phyloP scores from a whole-genome alignment of 2,113 vertebrate genomes.

The Chamaetylas fuelleborni region DNA sequence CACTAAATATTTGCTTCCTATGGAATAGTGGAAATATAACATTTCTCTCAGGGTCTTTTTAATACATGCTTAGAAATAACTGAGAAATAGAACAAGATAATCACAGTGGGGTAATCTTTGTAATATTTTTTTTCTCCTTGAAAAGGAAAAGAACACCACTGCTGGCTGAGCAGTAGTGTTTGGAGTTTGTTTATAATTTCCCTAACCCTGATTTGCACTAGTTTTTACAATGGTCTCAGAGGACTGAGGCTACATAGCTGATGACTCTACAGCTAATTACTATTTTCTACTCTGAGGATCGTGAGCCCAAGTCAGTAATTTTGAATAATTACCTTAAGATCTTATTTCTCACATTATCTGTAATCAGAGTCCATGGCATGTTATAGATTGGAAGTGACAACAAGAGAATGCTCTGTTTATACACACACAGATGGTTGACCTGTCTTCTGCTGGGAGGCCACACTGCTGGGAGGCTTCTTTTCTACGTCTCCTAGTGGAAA shows the following conservation, averaged over 20 bases:
- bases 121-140: not conserved
- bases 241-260: not conserved
- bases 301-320: not conserved
- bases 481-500: not conserved
- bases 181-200: not conserved
- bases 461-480: not conserved
- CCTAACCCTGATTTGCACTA: not conserved
- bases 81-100: not conserved
- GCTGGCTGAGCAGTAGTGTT: not conserved
- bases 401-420: not conserved
- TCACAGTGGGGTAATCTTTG: not conserved
- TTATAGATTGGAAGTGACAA: not conserved
- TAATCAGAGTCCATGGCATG: not conserved
- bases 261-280: not conserved
- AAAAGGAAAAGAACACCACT: not conserved
- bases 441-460: not conserved
- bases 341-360: not conserved
- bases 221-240: not conserved
- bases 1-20: not conserved
- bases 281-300: not conserved
- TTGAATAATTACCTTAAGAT: not conserved
- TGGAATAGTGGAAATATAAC: not conserved
- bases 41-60: not conserved
- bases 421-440: not conserved
- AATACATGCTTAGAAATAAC: not conserved